phyloP scores from a whole-genome alignment of 1,140 invertebrate genomes.

The Pachyrhynchus sulphureomaculatus region DNA sequence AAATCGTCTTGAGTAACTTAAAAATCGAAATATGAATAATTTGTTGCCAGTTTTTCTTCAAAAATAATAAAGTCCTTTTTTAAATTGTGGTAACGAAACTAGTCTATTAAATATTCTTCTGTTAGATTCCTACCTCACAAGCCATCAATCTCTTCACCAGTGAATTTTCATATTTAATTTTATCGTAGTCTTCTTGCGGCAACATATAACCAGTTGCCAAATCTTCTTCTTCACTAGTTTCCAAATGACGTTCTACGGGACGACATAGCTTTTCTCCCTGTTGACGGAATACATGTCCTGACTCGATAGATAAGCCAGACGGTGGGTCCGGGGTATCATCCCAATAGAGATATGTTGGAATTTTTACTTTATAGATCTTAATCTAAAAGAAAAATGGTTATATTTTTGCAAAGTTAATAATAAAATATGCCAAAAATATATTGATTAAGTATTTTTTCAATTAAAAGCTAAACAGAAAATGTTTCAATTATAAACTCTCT shows the following conservation, averaged over 20 bases:
- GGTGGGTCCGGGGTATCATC: conserved; percentile 51
- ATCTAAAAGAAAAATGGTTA: conserved; percentile 43
- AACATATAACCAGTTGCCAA: conserved; percentile 31
- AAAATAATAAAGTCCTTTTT: too few relatives aligned
- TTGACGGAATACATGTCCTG: conserved; percentile 44
- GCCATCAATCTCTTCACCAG: conserved; percentile 61
- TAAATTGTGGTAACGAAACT: too few relatives aligned
- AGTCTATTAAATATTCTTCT: too few relatives aligned
- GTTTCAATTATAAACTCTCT: too few relatives aligned
- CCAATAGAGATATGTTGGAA: conserved; percentile 48
- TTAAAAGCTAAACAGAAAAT: too few relatives aligned
- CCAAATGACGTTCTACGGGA: conserved; percentile 37
- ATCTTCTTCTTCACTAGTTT: conserved; percentile 44
- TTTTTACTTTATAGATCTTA: conserved; percentile 46
- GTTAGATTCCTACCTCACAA: conserved; percentile 60
- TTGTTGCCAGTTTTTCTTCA: too few relatives aligned
- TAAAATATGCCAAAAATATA: too few relatives aligned
- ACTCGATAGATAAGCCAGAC: conserved; percentile 47
- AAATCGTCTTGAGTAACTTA: too few relatives aligned
- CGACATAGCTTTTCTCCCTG: conserved; percentile 41
- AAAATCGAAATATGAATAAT: too few relatives aligned
- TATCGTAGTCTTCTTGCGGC: conserved; percentile 34
- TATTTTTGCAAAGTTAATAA: too few relatives aligned
- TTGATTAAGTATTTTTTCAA: too few relatives aligned
- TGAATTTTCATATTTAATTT: conserved; percentile 52